Conservation (phyloP, 2,797 vertebrate genomes). For the Vespertilio murinus region DNA sequence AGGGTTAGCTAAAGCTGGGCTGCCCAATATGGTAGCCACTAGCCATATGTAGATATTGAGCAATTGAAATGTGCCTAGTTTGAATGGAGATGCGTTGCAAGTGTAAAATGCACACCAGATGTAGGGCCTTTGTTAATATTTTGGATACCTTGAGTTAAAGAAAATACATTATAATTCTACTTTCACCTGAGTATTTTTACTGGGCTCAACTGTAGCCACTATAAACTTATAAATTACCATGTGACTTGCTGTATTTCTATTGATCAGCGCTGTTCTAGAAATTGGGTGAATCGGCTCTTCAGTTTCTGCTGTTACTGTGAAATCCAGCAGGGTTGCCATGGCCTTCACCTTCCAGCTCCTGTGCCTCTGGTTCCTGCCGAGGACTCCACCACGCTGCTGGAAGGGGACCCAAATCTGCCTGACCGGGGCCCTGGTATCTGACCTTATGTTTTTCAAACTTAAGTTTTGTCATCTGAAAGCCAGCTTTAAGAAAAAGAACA, state of each 20-base stretch:
- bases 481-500: neutral
- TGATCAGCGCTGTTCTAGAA: neutral
- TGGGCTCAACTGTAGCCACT: neutral
- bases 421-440: neutral
- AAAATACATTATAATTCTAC: neutral
- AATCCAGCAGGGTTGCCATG: neutral
- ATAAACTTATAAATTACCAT: neutral
- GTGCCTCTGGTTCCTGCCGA: neutral
- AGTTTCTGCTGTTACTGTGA: neutral
- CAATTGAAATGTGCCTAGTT: neutral
- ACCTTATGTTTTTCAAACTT: neutral
- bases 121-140: neutral
- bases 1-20: neutral
- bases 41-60: neutral
- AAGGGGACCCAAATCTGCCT: neutral
- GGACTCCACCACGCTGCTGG: neutral
- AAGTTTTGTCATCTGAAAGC: neutral
- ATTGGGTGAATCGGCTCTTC: neutral
- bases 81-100: neutral
- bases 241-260: neutral
- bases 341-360: neutral
- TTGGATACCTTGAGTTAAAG: neutral
- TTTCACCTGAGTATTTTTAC: neutral
- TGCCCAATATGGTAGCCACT: accelerated
- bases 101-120: neutral